A percentile compares a stretch with the other conserved stretches of the same genome.
Evolutionary conservation across 2,113 vertebrate genomes (phyloP).

Genomic region (Pseudorasbora parva): DNA sequence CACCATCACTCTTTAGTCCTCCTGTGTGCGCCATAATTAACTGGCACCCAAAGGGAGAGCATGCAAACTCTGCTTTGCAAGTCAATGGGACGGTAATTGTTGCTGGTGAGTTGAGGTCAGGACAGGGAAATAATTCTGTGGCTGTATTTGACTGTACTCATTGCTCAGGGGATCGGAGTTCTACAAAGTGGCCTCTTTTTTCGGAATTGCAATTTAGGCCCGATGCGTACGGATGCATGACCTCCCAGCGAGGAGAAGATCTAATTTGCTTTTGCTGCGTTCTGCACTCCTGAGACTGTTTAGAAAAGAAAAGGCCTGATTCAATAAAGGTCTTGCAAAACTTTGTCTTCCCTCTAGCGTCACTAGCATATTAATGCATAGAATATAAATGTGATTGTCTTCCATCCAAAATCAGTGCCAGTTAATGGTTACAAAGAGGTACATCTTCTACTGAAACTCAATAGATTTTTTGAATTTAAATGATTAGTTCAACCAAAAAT

Average conservation of each 20-base stretch:
- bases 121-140: conserved; percentile 63
- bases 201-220: conserved; percentile 53
- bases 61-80: conserved; percentile 68
- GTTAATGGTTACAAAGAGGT: conserved; percentile 17
- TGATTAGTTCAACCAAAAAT: too few relatives aligned
- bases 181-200: conserved; percentile 61
- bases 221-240: conserved; percentile 60
- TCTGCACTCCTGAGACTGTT: conserved; percentile 48
- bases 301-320: conserved; percentile 56
- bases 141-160: conserved; percentile 65
- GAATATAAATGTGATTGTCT: conserved; percentile 50
- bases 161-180: conserved; percentile 58
- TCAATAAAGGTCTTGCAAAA: conserved; percentile 53
- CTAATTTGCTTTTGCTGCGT: conserved; percentile 63
- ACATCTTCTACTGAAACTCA: conserved; percentile 1
- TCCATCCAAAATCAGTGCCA: conserved; percentile 32
- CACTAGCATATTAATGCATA: neutral
- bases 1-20: conserved; percentile 38
- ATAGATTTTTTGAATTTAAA: too few relatives aligned
- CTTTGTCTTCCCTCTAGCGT: conserved; percentile 16
- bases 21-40: conserved; percentile 47
- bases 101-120: conserved; percentile 66
- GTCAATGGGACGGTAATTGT: conserved; percentile 73
- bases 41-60: conserved; percentile 30
- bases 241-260: conserved; percentile 63